Conservation (phyloP, 2,888 invertebrate genomes). For the Ischnus inquisitorius region DNA sequence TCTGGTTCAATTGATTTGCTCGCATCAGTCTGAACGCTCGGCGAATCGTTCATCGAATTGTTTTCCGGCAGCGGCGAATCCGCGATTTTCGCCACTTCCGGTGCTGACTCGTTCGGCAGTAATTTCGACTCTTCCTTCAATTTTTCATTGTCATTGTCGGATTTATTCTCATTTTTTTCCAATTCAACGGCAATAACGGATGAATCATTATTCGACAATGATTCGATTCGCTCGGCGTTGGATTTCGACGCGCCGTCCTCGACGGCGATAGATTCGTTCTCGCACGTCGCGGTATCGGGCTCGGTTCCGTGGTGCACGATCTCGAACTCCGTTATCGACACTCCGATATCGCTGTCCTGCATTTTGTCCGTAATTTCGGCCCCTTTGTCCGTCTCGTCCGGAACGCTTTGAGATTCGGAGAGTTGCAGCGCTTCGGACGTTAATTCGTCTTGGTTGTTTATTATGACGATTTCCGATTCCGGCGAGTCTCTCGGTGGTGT, state of each 20-base stretch:
- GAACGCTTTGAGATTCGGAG: background rate
- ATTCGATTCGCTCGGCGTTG: background rate
- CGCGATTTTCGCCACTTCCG: conserved; percentile 1
- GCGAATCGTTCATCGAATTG: background rate
- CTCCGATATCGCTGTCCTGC: background rate
- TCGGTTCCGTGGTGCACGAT: conserved; percentile 39
- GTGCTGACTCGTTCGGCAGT: conserved; percentile 9
- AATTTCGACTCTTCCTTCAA: background rate
- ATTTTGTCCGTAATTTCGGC: conserved; percentile 2
- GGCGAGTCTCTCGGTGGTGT: background rate
- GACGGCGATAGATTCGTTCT: background rate
- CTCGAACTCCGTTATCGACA: conserved; percentile 27
- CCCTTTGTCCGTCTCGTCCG: background rate
- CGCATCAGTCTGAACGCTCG: conserved; percentile 1
- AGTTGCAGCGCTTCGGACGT: background rate
- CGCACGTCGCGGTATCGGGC: conserved; percentile 3
- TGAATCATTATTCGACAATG: background rate
- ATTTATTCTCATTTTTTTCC: conserved; percentile 8
- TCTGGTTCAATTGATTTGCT: background rate
- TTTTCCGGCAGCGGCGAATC: conserved; percentile 6
- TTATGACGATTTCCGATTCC: background rate
- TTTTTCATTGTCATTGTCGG: background rate
- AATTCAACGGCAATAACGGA: background rate
- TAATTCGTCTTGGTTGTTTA: background rate
- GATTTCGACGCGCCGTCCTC: background rate